These are phyloP conservation scores for Heliconius sara DNA, from an alignment of 2,888 invertebrate species.

Conservation along the genomic window DNA sequence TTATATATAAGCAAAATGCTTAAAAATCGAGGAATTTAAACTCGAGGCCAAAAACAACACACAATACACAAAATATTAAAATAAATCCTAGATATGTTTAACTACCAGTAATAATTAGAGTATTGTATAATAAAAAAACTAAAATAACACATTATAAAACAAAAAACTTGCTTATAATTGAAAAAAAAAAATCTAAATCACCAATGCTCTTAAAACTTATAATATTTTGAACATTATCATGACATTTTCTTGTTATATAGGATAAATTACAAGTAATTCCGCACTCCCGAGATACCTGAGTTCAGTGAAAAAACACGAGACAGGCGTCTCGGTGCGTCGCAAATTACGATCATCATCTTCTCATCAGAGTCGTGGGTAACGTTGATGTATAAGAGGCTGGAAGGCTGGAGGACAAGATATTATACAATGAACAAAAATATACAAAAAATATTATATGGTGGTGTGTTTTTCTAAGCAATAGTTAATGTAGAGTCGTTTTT, in stretches of 20 bases:
- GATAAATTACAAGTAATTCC: constrained; percentile 84
- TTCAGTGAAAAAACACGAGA: constrained; percentile 82
- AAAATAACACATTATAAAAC: too few species aligned
- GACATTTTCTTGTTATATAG: constrained; percentile 66
- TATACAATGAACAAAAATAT: constrained; percentile 47
- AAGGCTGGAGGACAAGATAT: constrained; percentile 54
- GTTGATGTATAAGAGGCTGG: constrained; percentile 78
- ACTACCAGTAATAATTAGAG: not conserved
- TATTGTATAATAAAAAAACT: not conserved
- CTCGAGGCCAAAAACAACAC: not conserved
- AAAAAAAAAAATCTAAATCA: not conserved
- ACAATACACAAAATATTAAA: too few species aligned
- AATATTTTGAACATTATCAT: constrained; percentile 30
- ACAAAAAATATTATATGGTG: constrained; percentile 28
- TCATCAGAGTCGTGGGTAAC: constrained; percentile 81
- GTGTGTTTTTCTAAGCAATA: constrained; percentile 2
- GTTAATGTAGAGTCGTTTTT: not conserved
- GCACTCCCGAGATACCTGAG: constrained; percentile 81
- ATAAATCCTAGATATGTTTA: too few species aligned
- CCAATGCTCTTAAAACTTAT: not conserved
- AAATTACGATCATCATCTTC: constrained; percentile 84
- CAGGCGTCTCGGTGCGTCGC: constrained; percentile 84
- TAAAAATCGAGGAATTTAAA: not conserved
- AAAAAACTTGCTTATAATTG: too few species aligned
- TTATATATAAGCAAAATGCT: not conserved